A percentile compares a stretch with the other conserved stretches of the same genome.
Evolutionary conservation across 2,113 vertebrate species (phyloP).

Genomic region (Anhinga rufa): DNA sequence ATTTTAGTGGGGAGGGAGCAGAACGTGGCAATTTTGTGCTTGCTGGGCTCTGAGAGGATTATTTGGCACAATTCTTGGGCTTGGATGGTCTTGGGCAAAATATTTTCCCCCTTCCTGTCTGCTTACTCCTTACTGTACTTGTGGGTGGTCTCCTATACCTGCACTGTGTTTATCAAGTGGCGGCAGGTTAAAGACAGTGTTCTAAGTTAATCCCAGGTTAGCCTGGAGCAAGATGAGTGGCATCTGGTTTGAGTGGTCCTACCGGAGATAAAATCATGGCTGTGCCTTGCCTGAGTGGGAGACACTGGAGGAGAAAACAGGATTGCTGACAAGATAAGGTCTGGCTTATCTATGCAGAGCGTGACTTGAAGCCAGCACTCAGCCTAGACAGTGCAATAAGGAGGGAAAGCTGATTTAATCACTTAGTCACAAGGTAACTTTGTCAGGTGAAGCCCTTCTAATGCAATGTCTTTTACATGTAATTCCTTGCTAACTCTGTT

Average conservation of each 20-base stretch:
- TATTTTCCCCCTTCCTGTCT: neutral
- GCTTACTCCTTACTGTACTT: neutral
- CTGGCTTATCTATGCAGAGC: neutral
- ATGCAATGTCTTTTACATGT: neutral
- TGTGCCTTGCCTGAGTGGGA: neutral
- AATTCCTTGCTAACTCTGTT: neutral
- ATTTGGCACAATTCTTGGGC: neutral
- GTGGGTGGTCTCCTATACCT: neutral
- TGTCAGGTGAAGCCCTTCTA: neutral
- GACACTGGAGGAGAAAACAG: neutral
- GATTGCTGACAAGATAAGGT: neutral
- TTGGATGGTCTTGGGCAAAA: neutral
- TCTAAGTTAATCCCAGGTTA: neutral
- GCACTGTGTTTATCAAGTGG: neutral
- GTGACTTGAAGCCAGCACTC: neutral
- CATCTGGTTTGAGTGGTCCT: neutral
- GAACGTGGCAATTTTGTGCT: neutral
- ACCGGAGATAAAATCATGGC: neutral
- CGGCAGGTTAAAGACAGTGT: neutral
- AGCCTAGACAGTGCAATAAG: neutral
- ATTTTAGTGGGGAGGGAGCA: neutral
- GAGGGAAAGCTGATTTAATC: neutral
- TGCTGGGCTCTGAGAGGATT: neutral
- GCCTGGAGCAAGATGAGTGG: neutral
- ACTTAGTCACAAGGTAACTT: neutral